Conservation (phyloP, 2,113 vertebrate genomes). For the Taxidea taxus region DNA sequence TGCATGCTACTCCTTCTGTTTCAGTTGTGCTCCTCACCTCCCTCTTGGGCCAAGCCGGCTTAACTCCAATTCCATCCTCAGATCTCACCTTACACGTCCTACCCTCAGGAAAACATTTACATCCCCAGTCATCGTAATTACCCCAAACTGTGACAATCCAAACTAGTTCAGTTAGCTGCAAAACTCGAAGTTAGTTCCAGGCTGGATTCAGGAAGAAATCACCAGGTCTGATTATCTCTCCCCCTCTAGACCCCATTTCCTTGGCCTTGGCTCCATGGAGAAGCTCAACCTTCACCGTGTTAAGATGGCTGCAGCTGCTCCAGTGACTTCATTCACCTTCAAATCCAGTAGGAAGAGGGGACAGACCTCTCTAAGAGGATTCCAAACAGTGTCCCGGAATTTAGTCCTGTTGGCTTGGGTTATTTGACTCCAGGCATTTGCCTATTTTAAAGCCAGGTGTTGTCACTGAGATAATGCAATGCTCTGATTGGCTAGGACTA, state of each 20-base stretch:
- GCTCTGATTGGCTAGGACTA: background rate
- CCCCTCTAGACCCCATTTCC: background rate
- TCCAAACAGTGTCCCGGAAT: background rate
- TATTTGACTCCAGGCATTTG: background rate
- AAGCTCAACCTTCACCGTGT: background rate
- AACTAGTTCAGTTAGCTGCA: background rate
- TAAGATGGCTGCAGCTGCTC: background rate
- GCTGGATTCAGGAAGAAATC: background rate
- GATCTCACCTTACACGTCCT: background rate
- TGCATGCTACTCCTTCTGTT: rapidly evolving
- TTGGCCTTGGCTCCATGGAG: background rate
- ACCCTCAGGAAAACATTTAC: background rate
- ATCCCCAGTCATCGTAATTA: background rate
- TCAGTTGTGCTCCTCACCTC: background rate
- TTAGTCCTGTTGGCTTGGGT: background rate
- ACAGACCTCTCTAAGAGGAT: background rate
- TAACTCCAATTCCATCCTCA: no score
- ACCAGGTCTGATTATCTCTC: background rate
- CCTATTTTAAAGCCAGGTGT: background rate
- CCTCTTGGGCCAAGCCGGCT: background rate
- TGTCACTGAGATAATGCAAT: background rate
- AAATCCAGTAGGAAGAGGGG: background rate
- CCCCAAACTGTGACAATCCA: background rate
- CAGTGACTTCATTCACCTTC: background rate
- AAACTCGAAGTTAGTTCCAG: background rate